phyloP scores from a whole-genome alignment of 2,797 vertebrate species.

The Myotis findleyi region DNA sequence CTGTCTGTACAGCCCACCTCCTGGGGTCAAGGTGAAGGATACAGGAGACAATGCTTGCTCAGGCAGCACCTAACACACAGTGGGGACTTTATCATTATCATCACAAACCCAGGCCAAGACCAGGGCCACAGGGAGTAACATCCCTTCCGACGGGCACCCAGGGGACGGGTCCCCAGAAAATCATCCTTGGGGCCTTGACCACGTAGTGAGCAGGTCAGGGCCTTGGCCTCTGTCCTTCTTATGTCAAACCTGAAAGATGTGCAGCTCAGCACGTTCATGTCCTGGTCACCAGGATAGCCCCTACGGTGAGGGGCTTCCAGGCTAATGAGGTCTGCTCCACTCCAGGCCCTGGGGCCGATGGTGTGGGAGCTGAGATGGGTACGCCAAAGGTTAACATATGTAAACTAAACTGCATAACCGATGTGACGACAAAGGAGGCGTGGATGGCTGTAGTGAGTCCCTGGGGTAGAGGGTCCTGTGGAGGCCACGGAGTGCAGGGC shows the following conservation, averaged over 20 bases:
- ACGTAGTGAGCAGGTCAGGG: background rate
- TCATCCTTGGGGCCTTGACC: background rate
- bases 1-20: background rate
- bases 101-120: background rate
- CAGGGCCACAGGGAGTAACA: too few species aligned
- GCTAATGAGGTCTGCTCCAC: background rate
- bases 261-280: background rate
- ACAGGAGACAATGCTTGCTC: background rate
- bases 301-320: background rate
- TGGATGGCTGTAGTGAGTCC: rapidly evolving
- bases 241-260: background rate
- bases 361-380: background rate
- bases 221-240: background rate
- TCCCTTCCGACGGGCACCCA: rapidly evolving
- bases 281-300: background rate
- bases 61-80: background rate
- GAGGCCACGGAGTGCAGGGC: background rate
- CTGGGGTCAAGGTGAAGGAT: background rate
- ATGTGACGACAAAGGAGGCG: background rate
- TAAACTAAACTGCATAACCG: background rate
- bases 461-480: background rate
- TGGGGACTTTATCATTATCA: background rate
- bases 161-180: background rate
- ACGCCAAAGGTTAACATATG: background rate
- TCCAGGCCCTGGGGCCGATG: background rate